Evolutionary conservation across 2,888 invertebrate species (phyloP).

Genomic region (Troides oblongomaculatus): DNA sequence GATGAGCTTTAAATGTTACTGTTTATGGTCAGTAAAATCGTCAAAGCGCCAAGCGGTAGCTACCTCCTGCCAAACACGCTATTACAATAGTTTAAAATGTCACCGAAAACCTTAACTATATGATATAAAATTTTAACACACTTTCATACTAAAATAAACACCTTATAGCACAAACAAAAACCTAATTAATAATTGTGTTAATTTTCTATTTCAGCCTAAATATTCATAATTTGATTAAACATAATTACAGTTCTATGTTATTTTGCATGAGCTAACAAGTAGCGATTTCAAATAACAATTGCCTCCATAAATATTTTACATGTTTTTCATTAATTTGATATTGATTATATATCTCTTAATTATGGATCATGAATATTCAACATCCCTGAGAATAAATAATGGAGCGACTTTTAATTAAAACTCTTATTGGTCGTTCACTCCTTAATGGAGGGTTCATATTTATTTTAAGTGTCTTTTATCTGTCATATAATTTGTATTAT

Average conservation of each 20-base stretch:
- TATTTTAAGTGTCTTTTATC: not conserved
- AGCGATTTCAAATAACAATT: too few relatives aligned
- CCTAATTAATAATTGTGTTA: too few relatives aligned
- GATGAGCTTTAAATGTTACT: slow-evolving; percentile 74
- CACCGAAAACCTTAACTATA: slow-evolving; percentile 23
- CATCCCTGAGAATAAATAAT: slow-evolving; percentile 11
- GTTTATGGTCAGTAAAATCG: slow-evolving; percentile 77
- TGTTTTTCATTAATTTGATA: not conserved
- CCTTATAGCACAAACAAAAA: too few relatives aligned
- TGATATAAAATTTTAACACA: not conserved
- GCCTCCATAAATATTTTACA: too few relatives aligned
- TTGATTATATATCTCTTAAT: slow-evolving; percentile 1
- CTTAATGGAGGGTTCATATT: not conserved
- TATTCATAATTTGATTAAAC: too few relatives aligned
- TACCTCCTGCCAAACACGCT: slow-evolving; percentile 54
- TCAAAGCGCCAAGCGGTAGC: slow-evolving; percentile 63
- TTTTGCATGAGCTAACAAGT: too few relatives aligned
- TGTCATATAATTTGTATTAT: slow-evolving; percentile 2
- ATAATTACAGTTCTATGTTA: too few relatives aligned
- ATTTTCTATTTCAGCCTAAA: too few relatives aligned
- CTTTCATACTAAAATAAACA: not conserved
- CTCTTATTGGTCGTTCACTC: slow-evolving; percentile 12
- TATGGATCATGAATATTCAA: slow-evolving; percentile 9
- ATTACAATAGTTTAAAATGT: slow-evolving; percentile 41
- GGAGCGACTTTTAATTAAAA: slow-evolving; percentile 5